Base-by-base conservation (phyloP, 2,113 vertebrate genomes). In the Hydrochoerus hydrochaeris region DNA sequence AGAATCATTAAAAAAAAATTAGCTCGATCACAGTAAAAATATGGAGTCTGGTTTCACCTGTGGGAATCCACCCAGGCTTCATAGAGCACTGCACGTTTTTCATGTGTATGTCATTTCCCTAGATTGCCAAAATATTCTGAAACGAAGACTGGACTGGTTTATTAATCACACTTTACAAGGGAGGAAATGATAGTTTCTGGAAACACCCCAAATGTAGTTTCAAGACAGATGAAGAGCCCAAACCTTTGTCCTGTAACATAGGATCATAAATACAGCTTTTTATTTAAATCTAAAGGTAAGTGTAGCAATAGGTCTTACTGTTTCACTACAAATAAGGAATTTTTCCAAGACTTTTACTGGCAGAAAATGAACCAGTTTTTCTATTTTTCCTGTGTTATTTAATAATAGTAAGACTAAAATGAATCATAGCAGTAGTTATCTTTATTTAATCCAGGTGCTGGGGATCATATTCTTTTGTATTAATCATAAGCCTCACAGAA, bases 391-490 rank as follows among this genome's bases (percentile, higher is more conserved):
- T 20, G 13, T 26, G 26, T 52, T 75, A n/a, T 90, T 86, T 49
- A 82, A n/a, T 82, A 86, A 65, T 24, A 65, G 10, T 49, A 63
- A 73, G 49, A 69, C 17, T 65, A 8, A 78, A 85, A 78, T 35
- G 38, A 92, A 81, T 13, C 73, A 49, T 17, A 77, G 52, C 11
- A 77, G 46, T 65, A 41, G 24, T 41, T 49, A 57, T 84, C 54
- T 92, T 69, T 83, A 77, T 78, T 87, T 71, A 96, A 69, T 20
- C 17, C 65, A 92, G 22, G 32, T 82, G 19, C 63, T 93, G 60
- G 38, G 16, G 84, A 78, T 10, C 5, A 78, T 35, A 54, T 19
- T 54, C 52, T 32, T 93, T 84, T 54, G 20, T 24, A 65, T 77
- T 57, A 71, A 2, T 54, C 62, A 65, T 20, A 85, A 78, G 57